Base-by-base conservation (phyloP, 2,888 invertebrate species). In the Bombyx huttoni region DNA sequence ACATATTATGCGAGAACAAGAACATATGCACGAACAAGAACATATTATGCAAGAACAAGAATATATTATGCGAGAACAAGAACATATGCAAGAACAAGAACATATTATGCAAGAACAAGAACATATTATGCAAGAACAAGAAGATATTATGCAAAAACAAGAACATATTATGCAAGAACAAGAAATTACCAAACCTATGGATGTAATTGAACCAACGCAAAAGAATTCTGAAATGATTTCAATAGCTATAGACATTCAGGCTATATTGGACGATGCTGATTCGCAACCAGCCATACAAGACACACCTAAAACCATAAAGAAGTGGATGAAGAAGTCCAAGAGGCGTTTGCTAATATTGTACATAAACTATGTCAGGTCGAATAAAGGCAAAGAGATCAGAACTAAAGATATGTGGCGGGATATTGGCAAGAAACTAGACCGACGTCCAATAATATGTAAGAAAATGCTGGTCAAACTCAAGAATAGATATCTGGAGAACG, bases 391-490 rank as follows among this genome's bases (percentile, higher is more conserved):
- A 50, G 74, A 73, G 13, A 81, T 86, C 0, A 64, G 61, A 34
- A 40, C 72, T 0, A 75, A 66, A 56, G 73, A 77, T 3, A 77
- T 87, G 78, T 87, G 86, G 86, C 63, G 62, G 10, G 75, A 78
- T 45, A 78, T 88, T 14, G 66, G 81, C 0, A 53, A 59, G 0
- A 76, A 81, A 58, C 52, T 86, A 13, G 66, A 73, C 3, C 81
- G 79, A 63, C 68, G 74, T 0, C 62, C 76, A 0, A 8, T 62
- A 0, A 63, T 75, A 0, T 86, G 85, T 55, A 73, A 70, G 57
- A 81, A 75, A 62, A 78, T 84, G 76, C 76, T 75, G 24, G 58
- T 64, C 0, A 77, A 74, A 67, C 60, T 87, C 0, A 86, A 77
- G 56, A 68, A 63, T 1, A 67, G 67, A 49, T 71, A 78, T 52